A percentile compares a stretch with the other conserved stretches of the same genome.
Evolutionary conservation across 2,797 vertebrate genomes (phyloP).

Genomic region (Pseudochirops cupreus): DNA sequence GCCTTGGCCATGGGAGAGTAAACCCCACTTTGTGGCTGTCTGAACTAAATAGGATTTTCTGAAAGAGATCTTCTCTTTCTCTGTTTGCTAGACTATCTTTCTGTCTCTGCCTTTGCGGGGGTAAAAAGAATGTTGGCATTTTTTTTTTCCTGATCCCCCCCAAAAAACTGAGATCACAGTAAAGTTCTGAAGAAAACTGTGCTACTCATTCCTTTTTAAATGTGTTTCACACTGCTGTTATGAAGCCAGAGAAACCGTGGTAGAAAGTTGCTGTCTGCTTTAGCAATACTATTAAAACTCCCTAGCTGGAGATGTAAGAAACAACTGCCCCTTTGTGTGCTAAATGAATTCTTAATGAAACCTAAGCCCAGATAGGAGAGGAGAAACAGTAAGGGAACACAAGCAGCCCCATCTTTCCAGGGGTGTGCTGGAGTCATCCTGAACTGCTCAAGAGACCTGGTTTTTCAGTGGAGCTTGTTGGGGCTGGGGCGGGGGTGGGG

Average conservation of each 20-base stretch:
- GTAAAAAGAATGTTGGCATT: not conserved
- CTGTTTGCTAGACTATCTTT: not conserved
- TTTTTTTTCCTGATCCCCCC: not conserved
- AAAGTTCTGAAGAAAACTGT: not conserved
- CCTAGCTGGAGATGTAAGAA: not conserved
- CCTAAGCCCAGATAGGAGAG: not conserved
- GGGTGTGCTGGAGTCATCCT: not conserved
- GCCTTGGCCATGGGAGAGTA: slow-evolving; percentile 12
- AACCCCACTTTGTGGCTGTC: not conserved
- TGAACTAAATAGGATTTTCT: not conserved
- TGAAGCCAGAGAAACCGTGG: not conserved
- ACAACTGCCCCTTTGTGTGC: not conserved
- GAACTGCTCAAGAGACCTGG: not conserved
- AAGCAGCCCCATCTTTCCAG: not conserved
- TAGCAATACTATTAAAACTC: not conserved
- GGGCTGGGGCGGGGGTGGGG: no score
- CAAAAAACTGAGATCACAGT: not conserved
- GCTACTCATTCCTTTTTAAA: not conserved
- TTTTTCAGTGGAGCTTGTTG: not conserved
- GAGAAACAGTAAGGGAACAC: not conserved
- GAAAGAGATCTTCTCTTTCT: not conserved
- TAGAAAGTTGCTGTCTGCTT: not conserved
- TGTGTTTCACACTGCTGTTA: not conserved
- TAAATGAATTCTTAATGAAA: not conserved
- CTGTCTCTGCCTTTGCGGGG: not conserved